Base-by-base conservation (phyloP, 2,888 invertebrate genomes). In the Dicyrtoma fusca region DNA sequence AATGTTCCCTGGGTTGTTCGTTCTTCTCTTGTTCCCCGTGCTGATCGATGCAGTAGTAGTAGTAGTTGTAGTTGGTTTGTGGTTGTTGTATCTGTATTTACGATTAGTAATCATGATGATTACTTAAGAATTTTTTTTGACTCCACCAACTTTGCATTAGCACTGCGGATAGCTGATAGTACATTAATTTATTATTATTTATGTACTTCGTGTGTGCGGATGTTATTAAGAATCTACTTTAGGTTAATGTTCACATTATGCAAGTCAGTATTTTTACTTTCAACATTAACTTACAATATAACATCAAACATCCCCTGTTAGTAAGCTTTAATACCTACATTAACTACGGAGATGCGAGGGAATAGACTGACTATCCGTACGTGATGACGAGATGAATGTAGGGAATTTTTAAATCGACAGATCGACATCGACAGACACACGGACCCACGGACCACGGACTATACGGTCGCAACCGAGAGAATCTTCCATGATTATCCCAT, bases 171-270 rank as follows among this genome's bases (percentile, higher is more conserved):
- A 53, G 19, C 19, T 53, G 53, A 53, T 53, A 64, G 62, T 63
- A 57, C 62, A 45, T 45, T 63, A 63, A 64, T 64, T 64, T 64
- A 64, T 64, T 47, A 26, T 64, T 64, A 64, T 64, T 64, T 64
- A 64, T 64, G 64, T 51, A 49, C 51, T 51, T 25, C 51, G 51
- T 42, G 63, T 63, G 63, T 63, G 4, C 45, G 19, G 19, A 47
- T 49, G 64, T 64, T 53, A 53, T 53, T 53, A 53, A 53, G 53
- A 53, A 17, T 53, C 53, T 53, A 53, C 14, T 14, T 53, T 21
- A 53, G 53, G 53, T 53, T 53, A 53, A 53, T 53, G 49, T 49
- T 17, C 49, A 49, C 5, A 17, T 17, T 19, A 53, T 53, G 53
- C 53, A 19, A 53, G 17, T 17, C 19, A 53, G 17, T 10, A 19